Conservation (phyloP, 2,113 vertebrate species). For the Paralichthys olivaceus region DNA sequence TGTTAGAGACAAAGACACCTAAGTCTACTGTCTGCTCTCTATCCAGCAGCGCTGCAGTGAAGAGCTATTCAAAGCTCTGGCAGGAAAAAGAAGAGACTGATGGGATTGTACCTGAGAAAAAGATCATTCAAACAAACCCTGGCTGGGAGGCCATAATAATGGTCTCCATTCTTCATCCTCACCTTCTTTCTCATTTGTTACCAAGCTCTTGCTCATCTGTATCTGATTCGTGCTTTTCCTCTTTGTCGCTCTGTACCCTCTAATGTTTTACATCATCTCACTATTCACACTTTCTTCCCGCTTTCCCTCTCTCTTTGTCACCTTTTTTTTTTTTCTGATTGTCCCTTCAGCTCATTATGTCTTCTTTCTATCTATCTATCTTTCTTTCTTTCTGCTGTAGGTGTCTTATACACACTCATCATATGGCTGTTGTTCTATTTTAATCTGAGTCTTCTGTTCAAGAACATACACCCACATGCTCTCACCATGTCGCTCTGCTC, state of each 20-base stretch:
- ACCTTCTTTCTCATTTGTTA: conserved; percentile 29
- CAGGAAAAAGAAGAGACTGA: conserved; percentile 25
- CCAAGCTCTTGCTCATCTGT: conserved; percentile 36
- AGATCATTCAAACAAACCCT: conserved; percentile 29
- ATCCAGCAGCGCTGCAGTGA: background rate
- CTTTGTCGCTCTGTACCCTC: conserved; percentile 33
- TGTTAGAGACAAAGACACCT: conserved; percentile 34
- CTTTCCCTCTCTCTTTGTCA: conserved; percentile 40
- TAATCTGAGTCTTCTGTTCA: conserved; percentile 71
- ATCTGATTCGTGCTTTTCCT: conserved; percentile 23
- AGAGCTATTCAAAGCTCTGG: conserved; percentile 27
- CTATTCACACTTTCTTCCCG: conserved; percentile 30
- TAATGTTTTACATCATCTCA: conserved; percentile 45
- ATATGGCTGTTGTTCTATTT: conserved; percentile 74
- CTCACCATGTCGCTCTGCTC: conserved; percentile 51
- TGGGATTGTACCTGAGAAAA: conserved; percentile 13
- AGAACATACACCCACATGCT: conserved; percentile 72
- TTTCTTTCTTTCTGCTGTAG: conserved; percentile 53
- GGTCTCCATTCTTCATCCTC: conserved; percentile 40
- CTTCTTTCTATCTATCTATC: conserved; percentile 3
- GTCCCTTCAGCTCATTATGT: conserved; percentile 53
- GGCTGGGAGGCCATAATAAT: conserved; percentile 48
- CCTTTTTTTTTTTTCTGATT: conserved; percentile 51
- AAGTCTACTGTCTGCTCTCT: conserved; percentile 8
- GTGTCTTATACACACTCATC: conserved; percentile 69